Conservation (phyloP, 2,113 vertebrate species). For the Bos javanicus region DNA sequence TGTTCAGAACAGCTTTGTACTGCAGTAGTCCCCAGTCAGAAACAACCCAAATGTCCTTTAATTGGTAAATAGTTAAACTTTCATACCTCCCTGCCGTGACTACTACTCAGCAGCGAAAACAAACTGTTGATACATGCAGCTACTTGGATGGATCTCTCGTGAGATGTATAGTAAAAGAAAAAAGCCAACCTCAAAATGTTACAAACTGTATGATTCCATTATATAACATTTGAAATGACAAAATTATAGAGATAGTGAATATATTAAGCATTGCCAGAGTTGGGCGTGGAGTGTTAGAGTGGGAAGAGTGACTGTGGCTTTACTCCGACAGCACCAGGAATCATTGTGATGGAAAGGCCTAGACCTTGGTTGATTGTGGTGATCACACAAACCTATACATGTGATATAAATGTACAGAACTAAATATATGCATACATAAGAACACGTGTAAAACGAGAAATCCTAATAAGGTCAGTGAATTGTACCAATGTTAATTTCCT, state of each 20-base stretch:
- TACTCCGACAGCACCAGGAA: background rate
- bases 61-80: background rate
- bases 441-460: background rate
- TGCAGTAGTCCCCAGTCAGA: background rate
- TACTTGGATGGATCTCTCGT: background rate
- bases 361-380: background rate
- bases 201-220: background rate
- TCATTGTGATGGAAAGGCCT: background rate
- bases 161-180: background rate
- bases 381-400: background rate
- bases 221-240: background rate
- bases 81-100: background rate
- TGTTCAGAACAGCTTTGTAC: background rate
- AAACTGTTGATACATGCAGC: background rate
- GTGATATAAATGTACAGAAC: background rate
- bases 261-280: background rate
- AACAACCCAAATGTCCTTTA: background rate
- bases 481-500: background rate
- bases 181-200: background rate
- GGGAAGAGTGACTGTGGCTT: too few relatives aligned
- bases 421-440: background rate
- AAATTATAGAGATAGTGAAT: background rate
- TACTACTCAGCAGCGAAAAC: background rate
- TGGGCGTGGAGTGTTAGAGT: background rate
- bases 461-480: background rate